Percentiles rank a stretch among this genome's conserved stretches.
Conservation (phyloP, 2,888 invertebrate genomes). For the Alloplasta piceator region DNA sequence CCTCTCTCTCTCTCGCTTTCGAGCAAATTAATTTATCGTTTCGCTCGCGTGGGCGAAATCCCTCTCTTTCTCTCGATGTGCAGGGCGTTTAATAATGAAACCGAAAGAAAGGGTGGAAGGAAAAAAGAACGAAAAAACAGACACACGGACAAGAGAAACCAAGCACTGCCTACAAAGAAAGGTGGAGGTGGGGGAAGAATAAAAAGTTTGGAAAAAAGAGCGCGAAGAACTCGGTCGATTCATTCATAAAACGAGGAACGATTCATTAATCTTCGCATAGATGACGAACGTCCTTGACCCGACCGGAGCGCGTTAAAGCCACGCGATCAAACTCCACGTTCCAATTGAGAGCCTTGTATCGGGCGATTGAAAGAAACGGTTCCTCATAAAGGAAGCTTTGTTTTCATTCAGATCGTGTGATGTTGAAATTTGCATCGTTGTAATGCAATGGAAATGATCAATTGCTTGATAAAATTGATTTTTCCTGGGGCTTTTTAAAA, state of each 20-base stretch:
- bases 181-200: slow-evolving; percentile 5
- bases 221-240: slow-evolving; percentile 34
- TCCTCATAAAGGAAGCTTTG: too few relatives aligned
- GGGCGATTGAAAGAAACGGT: too few relatives aligned
- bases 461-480: too few relatives aligned
- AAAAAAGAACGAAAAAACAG: slow-evolving; percentile 1
- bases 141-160: slow-evolving; percentile 6
- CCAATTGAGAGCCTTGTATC: slow-evolving; percentile 49
- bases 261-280: slow-evolving; percentile 55
- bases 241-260: slow-evolving; percentile 48
- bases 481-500: too few relatives aligned
- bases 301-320: slow-evolving; percentile 40
- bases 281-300: slow-evolving; percentile 62
- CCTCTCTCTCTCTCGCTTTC: slow-evolving; percentile 16
- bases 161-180: slow-evolving; percentile 35
- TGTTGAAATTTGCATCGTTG: too few relatives aligned
- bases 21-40: slow-evolving; percentile 62
- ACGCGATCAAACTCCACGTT: slow-evolving; percentile 39
- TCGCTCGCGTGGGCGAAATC: slow-evolving; percentile 49
- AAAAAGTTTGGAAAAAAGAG: not conserved
- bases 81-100: slow-evolving; percentile 51
- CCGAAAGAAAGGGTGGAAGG: slow-evolving; percentile 21
- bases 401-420: too few relatives aligned
- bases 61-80: slow-evolving; percentile 19
- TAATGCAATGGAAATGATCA: too few relatives aligned